These are phyloP conservation scores for Lordiphosa clarofinis DNA, from an alignment of 1,140 invertebrate species.

Conservation along the genomic window DNA sequence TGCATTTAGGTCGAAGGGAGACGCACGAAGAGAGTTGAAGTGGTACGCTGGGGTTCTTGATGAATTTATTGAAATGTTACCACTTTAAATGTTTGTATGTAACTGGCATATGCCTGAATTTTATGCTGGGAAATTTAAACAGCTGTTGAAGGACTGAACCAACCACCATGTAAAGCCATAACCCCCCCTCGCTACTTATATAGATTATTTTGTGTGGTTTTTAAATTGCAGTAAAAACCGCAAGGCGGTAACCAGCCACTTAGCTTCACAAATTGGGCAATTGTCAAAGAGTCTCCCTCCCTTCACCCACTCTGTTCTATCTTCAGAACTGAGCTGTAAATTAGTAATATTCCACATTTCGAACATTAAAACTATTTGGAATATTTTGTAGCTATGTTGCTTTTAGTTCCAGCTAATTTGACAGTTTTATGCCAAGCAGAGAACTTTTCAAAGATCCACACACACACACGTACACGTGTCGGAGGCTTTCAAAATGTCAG, in stretches of 20 bases:
- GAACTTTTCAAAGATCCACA: constrained; percentile 29
- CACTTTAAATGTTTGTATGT: constrained; percentile 31
- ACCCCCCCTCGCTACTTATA: constrained; percentile 35
- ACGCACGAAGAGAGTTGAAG: constrained; percentile 58
- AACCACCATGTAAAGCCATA: background rate
- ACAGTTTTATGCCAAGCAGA: constrained; percentile 65
- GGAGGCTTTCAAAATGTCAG: constrained; percentile 68
- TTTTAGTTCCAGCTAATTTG: constrained; percentile 65
- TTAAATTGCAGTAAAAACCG: constrained; percentile 44
- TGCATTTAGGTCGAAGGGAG: constrained; percentile 42
- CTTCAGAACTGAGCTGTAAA: constrained; percentile 25
- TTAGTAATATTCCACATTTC: constrained; percentile 50
- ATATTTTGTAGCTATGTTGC: constrained; percentile 39
- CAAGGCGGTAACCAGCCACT: constrained; percentile 35
- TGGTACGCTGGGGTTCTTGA: constrained; percentile 44
- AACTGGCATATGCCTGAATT: constrained; percentile 60
- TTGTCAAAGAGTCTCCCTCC: constrained; percentile 16
- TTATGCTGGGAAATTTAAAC: constrained; percentile 59
- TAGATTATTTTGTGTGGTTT: constrained; percentile 20
- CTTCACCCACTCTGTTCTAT: constrained; percentile 2
- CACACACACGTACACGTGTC: constrained; percentile 50
- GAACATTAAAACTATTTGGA: constrained; percentile 23
- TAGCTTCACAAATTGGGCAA: constrained; percentile 43
- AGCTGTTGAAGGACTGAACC: constrained; percentile 44
- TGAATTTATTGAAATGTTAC: constrained; percentile 72